Percentiles rank a stretch among this genome's conserved stretches.
These are phyloP conservation scores for Catharus minimus DNA, from an alignment of 2,113 vertebrate genomes.

Conservation along the genomic window DNA sequence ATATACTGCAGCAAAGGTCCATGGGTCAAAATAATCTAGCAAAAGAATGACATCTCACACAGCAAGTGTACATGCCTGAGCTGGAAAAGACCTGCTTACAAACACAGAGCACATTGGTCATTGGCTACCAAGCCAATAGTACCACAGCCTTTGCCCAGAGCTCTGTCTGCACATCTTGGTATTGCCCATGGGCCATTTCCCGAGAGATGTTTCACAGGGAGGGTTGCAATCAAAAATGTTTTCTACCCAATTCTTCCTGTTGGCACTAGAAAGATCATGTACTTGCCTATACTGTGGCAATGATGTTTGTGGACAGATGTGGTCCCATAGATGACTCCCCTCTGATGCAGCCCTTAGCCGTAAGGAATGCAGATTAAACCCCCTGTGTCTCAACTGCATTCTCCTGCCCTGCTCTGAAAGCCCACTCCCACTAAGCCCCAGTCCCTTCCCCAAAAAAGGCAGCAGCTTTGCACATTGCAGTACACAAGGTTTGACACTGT, in stretches of 20 bases:
- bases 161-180: neutral
- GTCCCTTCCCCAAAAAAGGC: neutral
- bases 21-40: neutral
- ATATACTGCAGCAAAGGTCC: constrained; percentile 31
- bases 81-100: neutral
- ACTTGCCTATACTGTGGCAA: neutral
- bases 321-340: neutral
- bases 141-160: neutral
- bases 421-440: neutral
- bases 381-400: neutral
- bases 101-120: neutral
- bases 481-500: neutral
- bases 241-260: neutral
- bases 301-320: neutral
- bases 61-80: neutral
- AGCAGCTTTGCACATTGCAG: neutral
- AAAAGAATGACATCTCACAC: neutral
- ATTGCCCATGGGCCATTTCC: neutral
- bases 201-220: fast-evolving
- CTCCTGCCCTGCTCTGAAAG: neutral
- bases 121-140: fast-evolving
- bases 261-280: neutral
- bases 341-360: fast-evolving
- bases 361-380: neutral
- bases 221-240: neutral